Percentiles rank a stretch among this genome's conserved stretches.
Conservation (phyloP, 2,888 invertebrate species). For the Pandemis heparana region DNA sequence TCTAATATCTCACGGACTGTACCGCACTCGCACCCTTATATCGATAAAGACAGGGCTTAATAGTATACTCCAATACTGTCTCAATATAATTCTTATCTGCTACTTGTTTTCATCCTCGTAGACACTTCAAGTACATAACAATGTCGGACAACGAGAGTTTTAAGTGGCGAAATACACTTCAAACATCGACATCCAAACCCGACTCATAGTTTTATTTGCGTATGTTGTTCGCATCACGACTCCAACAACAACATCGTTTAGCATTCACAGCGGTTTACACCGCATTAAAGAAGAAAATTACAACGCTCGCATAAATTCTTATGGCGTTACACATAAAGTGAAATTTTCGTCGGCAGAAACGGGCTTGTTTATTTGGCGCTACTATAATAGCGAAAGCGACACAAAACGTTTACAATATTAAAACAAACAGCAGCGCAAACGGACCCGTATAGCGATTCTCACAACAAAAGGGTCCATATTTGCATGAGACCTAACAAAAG, state of each 20-base stretch:
- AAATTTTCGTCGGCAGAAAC: not conserved
- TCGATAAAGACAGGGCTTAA: not conserved
- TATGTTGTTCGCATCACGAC: constrained; percentile 22
- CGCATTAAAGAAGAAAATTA: constrained; percentile 21
- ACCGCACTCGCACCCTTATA: too few species aligned
- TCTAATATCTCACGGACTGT: too few species aligned
- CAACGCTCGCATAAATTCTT: not conserved
- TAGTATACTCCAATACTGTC: not conserved
- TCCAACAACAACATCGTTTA: constrained; percentile 29
- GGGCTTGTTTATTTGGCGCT: not conserved
- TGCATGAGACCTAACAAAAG: constrained; percentile 65
- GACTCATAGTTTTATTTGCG: constrained; percentile 8
- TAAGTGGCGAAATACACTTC: not conserved
- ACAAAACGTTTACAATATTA: constrained; percentile 45
- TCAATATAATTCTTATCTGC: not conserved
- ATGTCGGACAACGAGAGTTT: not conserved
- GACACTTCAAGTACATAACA: not conserved
- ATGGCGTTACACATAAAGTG: not conserved
- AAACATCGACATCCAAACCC: not conserved
- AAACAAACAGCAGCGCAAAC: constrained; percentile 41
- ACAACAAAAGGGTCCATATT: constrained; percentile 61
- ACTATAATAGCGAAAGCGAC: constrained; percentile 44
- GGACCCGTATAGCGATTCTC: constrained; percentile 40
- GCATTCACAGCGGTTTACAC: constrained; percentile 33
- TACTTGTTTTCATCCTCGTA: not conserved